These are phyloP conservation scores for Lepus oiostolus DNA, from an alignment of 2,797 vertebrate species.

Conservation along the genomic window DNA sequence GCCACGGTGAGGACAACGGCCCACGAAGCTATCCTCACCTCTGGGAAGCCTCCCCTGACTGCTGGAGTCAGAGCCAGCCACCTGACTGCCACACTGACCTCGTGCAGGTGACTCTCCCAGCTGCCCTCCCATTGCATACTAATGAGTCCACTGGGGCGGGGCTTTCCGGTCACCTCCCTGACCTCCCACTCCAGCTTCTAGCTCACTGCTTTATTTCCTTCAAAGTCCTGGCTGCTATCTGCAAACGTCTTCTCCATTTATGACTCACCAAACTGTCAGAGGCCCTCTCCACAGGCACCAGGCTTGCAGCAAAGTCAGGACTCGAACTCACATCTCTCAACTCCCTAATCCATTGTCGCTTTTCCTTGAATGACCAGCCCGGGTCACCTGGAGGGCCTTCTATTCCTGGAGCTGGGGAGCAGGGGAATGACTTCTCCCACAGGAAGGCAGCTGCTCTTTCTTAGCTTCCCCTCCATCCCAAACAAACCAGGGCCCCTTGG, in stretches of 20 bases:
- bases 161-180: background rate
- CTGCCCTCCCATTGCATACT: background rate
- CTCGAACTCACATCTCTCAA: background rate
- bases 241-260: background rate
- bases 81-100: background rate
- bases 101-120: background rate
- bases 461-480: background rate
- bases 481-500: background rate
- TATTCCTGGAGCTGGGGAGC: background rate
- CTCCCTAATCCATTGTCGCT: background rate
- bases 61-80: accelerated
- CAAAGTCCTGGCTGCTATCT: background rate
- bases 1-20: background rate
- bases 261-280: background rate
- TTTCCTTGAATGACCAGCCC: background rate
- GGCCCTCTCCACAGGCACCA: background rate
- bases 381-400: background rate
- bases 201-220: background rate
- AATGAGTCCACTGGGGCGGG: background rate
- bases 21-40: background rate
- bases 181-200: background rate
- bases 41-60: background rate
- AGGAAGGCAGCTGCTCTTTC: background rate
- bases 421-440: background rate
- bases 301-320: background rate